phyloP scores from a whole-genome alignment of 2,113 vertebrate genomes.

The Tyto alba region DNA sequence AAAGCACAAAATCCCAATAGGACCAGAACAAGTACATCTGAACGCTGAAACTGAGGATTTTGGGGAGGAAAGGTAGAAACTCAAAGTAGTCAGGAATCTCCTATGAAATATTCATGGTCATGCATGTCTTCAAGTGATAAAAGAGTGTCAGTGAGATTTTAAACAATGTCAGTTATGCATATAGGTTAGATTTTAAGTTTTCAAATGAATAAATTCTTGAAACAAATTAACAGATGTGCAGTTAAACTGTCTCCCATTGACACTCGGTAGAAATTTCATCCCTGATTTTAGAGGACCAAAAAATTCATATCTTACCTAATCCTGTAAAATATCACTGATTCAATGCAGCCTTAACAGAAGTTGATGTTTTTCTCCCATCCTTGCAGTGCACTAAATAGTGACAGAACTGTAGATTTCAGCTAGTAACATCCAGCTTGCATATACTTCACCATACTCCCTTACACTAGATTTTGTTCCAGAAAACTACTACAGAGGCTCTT shows the following conservation, averaged over 20 bases:
- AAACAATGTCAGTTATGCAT: not conserved
- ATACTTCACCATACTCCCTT: not conserved
- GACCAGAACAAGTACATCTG: not conserved
- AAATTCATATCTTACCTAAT: not conserved
- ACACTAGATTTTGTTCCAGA: not conserved
- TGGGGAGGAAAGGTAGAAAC: not conserved
- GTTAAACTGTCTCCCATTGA: not conserved
- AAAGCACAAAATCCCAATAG: not conserved
- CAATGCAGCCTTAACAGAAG: not conserved
- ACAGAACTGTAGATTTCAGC: not conserved
- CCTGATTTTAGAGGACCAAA: not conserved
- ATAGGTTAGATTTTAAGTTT: not conserved
- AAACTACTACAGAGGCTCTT: accelerated
- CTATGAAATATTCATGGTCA: not conserved
- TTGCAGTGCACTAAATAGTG: not conserved
- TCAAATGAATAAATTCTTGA: not conserved
- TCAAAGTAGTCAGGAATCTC: not conserved
- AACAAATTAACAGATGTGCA: accelerated
- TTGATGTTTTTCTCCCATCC: not conserved
- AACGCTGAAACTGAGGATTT: not conserved
- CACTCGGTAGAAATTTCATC: not conserved
- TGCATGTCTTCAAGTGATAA: not conserved
- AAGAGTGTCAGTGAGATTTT: not conserved
- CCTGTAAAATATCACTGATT: not conserved
- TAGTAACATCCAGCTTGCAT: not conserved